Base-by-base conservation (phyloP, 1,140 invertebrate species). In the Whitmania pigra region DNA sequence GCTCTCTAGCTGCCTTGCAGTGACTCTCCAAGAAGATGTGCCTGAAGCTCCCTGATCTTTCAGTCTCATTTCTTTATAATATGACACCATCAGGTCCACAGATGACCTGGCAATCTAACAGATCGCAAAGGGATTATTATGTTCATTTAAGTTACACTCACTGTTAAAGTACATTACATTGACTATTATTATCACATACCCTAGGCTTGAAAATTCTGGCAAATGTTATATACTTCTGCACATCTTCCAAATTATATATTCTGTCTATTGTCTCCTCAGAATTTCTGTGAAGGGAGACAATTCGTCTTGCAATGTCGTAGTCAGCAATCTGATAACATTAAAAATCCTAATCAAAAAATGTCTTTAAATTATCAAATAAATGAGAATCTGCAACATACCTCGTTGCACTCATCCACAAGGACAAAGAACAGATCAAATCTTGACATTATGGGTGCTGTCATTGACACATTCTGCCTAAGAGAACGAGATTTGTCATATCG, bases 391-490 rank as follows among this genome's bases (percentile, higher is more conserved):
- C 36, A 71, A 31, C n/a, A 75, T 66, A 93, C 88, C 83, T 95
- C 92, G 81, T 93, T 95, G 77, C 90, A 91, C 79, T 97, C 93
- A 82, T 97, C 94, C 6, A 98, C 89, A 0, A 99, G 84, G 77
- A 99, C 93, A 83, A 99, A 99, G 83, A 99, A 99, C 0, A 99
- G 83, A 85, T 99, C 97, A 81, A 99, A 99, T 79, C 97, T 86
- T 0, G 96, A 99, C 94, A 99, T 98, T 77, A 99, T 98, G 0
- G 97, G 96, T 0, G 95, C 94, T 0, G 91, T 89, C 15, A 99
- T 82, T 2, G 88, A 85, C 0, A 99, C 90, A 82, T 99, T 99
- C 79, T 98, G 92, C 76, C 95, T 90, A 2, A 99, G 83, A 0
- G 94, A 94, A 80, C 94, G 96, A 0, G 91, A 87, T 71, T 93